A percentile compares a stretch with the other conserved stretches of the same genome.
Conservation (phyloP, 2,113 vertebrate genomes). For the Passer domesticus region DNA sequence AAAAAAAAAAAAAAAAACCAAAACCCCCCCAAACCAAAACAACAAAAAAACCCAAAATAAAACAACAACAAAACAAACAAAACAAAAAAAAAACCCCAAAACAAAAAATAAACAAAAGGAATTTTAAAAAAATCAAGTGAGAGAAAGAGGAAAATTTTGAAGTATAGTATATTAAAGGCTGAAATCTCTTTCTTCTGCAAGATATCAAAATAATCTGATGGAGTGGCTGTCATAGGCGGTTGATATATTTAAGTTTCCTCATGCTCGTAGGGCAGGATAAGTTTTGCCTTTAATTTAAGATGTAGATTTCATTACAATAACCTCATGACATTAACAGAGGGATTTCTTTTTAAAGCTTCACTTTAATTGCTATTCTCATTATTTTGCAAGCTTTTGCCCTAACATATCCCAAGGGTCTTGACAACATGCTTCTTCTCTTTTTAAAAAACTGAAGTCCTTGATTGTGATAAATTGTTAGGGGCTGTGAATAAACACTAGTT, state of each 20-base stretch:
- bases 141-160: background rate
- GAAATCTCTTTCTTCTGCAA: slow-evolving; percentile 48
- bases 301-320: slow-evolving; percentile 79
- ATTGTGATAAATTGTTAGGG: slow-evolving; percentile 90
- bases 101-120: too few species aligned
- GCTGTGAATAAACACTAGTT: slow-evolving; percentile 96
- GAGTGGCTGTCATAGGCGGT: background rate
- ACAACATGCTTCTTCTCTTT: slow-evolving; percentile 80
- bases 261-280: slow-evolving; percentile 50
- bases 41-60: too few species aligned
- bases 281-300: slow-evolving; percentile 79
- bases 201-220: slow-evolving; percentile 29
- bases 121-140: too few species aligned
- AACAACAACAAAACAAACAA: background rate
- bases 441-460: slow-evolving; percentile 82
- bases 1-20: background rate
- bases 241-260: slow-evolving; percentile 58
- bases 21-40: too few species aligned
- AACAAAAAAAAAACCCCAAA: too few species aligned
- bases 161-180: background rate
- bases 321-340: slow-evolving; percentile 76
- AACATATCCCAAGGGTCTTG: slow-evolving; percentile 85
- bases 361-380: slow-evolving; percentile 84
- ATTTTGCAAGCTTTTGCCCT: slow-evolving; percentile 86
- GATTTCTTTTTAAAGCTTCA: slow-evolving; percentile 81